Conservation (phyloP, 2,113 vertebrate genomes). For the Rhea americana region DNA sequence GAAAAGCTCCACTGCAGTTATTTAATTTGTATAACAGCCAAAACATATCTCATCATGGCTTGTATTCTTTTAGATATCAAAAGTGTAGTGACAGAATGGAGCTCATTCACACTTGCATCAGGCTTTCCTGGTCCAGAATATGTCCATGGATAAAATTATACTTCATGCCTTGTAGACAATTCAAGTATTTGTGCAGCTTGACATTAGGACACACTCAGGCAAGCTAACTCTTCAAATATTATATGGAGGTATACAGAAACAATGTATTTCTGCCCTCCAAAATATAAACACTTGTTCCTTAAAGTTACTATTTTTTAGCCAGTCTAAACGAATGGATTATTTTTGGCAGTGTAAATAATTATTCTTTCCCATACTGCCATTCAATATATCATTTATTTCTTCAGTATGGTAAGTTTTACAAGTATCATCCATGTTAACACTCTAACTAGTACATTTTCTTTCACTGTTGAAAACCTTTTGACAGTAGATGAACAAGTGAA, state of each 20-base stretch:
- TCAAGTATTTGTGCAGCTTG: background rate
- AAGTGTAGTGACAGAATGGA: no score
- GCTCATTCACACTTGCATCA: background rate
- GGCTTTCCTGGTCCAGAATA: background rate
- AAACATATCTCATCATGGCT: background rate
- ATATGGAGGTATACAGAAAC: background rate
- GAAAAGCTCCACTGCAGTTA: background rate
- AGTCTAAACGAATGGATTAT: no score
- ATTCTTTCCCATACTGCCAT: background rate
- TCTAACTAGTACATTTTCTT: background rate
- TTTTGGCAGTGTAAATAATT: no score
- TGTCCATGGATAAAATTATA: background rate
- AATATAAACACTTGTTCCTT: background rate
- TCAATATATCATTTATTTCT: background rate
- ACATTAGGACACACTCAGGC: background rate
- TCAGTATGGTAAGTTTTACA: background rate
- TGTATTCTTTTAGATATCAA: background rate
- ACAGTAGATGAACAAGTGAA: background rate
- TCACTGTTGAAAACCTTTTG: background rate
- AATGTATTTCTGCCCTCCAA: background rate
- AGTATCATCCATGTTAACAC: background rate
- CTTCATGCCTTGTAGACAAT: background rate
- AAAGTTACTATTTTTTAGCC: background rate
- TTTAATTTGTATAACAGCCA: background rate
- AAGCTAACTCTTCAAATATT: background rate